Conservation (phyloP, 53 echinoderm and acorn worm species). For the Glandiceps talaboti region DNA sequence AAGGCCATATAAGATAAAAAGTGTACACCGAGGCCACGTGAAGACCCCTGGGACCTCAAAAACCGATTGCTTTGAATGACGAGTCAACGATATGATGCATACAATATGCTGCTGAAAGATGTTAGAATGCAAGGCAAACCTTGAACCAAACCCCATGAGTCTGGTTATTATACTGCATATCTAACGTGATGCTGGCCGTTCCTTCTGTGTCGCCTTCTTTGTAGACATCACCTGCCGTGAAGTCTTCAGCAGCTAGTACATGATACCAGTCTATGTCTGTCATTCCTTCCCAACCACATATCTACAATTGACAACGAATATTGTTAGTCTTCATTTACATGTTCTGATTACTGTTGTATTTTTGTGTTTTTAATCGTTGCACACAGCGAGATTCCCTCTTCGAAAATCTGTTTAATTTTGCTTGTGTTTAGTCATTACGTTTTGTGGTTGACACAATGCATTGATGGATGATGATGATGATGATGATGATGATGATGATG, state of each 20-base stretch:
- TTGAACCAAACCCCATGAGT: neutral
- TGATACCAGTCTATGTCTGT: neutral
- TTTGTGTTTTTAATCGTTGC: too few relatives aligned
- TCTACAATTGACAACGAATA: neutral
- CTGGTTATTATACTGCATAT: neutral
- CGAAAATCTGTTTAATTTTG: too few relatives aligned
- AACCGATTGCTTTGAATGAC: neutral
- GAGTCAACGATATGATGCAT: neutral
- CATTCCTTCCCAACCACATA: neutral
- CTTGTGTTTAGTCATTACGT: too few relatives aligned
- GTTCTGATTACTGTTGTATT: too few relatives aligned
- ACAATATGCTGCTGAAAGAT: neutral
- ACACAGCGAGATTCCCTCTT: too few relatives aligned
- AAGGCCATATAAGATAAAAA: too few relatives aligned
- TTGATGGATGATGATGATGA: too few relatives aligned
- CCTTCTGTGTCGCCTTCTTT: neutral
- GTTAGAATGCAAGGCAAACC: neutral
- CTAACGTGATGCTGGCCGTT: neutral
- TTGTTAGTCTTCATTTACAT: neutral
- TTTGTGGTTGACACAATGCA: too few relatives aligned
- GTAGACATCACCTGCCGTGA: neutral
- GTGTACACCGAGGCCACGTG: too few relatives aligned
- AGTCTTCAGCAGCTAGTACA: neutral
- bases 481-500: slow-evolving; percentile 5
- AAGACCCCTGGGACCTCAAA: too few relatives aligned